A percentile compares a stretch with the other conserved stretches of the same genome.
Evolutionary conservation across 2,113 vertebrate genomes (phyloP).

Genomic region (Paramisgurnus dabryanus): DNA sequence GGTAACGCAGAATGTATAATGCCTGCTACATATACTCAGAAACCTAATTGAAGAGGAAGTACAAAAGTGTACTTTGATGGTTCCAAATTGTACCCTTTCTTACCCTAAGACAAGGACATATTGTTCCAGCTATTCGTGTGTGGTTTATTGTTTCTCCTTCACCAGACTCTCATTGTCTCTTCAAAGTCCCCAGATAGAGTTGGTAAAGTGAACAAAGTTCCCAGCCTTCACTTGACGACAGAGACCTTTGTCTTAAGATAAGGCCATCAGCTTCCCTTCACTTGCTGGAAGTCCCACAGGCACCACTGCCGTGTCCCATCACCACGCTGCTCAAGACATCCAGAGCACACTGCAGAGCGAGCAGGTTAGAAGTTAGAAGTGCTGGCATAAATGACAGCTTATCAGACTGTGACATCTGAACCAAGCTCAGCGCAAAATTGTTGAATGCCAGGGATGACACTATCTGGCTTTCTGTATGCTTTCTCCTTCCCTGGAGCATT

Average conservation of each 20-base stretch:
- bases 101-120: not conserved
- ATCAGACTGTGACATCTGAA: constrained; percentile 50
- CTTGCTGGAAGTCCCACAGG: constrained; percentile 13
- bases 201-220: constrained; percentile 31
- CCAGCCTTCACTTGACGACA: constrained; percentile 6
- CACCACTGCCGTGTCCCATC: constrained; percentile 16
- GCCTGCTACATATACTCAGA: not conserved
- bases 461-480: constrained; percentile 45
- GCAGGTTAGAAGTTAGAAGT: constrained; percentile 13
- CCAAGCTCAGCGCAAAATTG: constrained; percentile 15
- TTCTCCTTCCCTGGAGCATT: constrained; percentile 22
- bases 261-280: constrained; percentile 36
- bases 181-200: constrained; percentile 27
- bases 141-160: constrained; percentile 21
- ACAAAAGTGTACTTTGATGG: no score
- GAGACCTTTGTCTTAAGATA: constrained; percentile 48
- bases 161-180: constrained; percentile 18
- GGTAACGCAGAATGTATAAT: not conserved
- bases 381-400: constrained; percentile 49
- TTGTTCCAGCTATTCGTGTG: constrained; percentile 1
- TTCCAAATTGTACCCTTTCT: not conserved
- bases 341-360: not conserved
- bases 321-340: constrained; percentile 32
- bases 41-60: not conserved
- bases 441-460: constrained; percentile 50